Base-by-base conservation (phyloP, 2,113 vertebrate species). In the Gyps fulvus region DNA sequence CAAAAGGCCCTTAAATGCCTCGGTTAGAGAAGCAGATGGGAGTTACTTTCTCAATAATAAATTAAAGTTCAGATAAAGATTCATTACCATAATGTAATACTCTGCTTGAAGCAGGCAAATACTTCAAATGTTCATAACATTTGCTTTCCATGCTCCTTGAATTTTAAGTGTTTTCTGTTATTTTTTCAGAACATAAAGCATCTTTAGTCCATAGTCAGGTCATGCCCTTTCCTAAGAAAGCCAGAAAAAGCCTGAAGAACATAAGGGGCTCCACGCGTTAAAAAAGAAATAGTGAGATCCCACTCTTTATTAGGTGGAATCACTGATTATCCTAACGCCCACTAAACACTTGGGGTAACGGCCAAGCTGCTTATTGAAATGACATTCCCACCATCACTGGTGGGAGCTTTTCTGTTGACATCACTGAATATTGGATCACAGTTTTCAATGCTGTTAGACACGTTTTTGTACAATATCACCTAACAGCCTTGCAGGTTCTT, bases 401-500 rank as follows among this genome's bases (percentile, higher is more conserved):
- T 59, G 84, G 81, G 36, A 91, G 50, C 50, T 74, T 89, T 73
- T 27, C 65, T 43, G 2, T 2, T 16, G 45, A 17, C 2, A 4
- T 59, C 58, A 23, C 42, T 73, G 62, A 54, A 20, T 4, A 43
- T 15, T 16, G 61, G 43, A 61, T 67, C 70, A 21, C 47, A 40
- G 66, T 38, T 66, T 77, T 67, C 45, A 36, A 0, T 22, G 38
- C 57, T 36, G 13, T 65, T 40, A 52, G 73, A 27, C 54, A 31
- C 0, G 0, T 5, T 47, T 87, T 87, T 55, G 42, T 80, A 32
- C 40, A 67, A 0, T 20, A 70, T 50, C 49, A 63, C 29, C 77
- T 26, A 63, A 74, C 59, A 91, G 32, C 80, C 80, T 93, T 70
- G 14, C 81, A 73, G 32, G 29, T 62, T 92, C 74, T 90, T 72